Conservation (phyloP, 2,797 vertebrate genomes). For the Schizothorax lantsangensis region DNA sequence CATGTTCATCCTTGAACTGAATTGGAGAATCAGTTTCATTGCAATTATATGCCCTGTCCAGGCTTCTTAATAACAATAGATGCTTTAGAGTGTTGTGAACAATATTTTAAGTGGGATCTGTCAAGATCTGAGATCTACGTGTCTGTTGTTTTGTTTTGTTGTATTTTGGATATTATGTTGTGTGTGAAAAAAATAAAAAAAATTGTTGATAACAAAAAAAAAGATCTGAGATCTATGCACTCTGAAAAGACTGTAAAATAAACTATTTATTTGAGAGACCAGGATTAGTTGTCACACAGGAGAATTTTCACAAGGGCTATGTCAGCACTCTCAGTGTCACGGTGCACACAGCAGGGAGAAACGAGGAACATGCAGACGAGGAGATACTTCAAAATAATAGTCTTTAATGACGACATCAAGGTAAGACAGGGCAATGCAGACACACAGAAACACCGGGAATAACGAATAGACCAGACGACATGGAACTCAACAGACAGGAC, state of each 20-base stretch:
- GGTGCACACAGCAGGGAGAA: no score
- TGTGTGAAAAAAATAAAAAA: no score
- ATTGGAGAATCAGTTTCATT: constrained; percentile 51
- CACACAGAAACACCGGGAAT: no score
- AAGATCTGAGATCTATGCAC: not conserved
- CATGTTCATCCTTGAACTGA: constrained; percentile 29
- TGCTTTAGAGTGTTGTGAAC: not conserved
- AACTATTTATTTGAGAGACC: not conserved
- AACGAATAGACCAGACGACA: no score
- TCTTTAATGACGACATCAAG: no score
- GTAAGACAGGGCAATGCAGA: no score
- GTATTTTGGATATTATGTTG: no score
- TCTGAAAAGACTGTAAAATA: not conserved
- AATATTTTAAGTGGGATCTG: constrained; percentile 1
- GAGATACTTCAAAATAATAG: no score
- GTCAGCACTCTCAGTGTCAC: not conserved
- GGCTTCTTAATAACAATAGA: not conserved
- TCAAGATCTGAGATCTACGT: not conserved
- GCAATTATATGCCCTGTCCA: constrained; percentile 10
- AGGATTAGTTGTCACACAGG: not conserved
- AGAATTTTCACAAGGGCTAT: not conserved
- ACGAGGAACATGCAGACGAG: no score
- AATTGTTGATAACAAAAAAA: no score
- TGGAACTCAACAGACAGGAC: no score
- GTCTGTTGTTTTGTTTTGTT: no score